These are phyloP conservation scores for Aythya baeri DNA, from an alignment of 2,113 vertebrate species.

Conservation along the genomic window DNA sequence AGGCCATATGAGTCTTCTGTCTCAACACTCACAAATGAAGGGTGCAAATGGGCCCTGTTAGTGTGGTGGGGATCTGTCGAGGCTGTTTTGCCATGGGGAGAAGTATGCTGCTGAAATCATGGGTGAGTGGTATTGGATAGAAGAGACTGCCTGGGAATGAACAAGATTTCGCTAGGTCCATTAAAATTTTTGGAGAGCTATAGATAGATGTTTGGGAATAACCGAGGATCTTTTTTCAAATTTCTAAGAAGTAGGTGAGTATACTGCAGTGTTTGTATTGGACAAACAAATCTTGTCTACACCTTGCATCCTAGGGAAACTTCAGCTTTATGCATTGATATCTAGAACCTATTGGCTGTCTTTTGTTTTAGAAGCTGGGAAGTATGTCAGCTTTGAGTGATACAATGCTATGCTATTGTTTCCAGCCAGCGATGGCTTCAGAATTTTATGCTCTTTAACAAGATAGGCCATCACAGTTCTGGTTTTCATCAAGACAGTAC, in stretches of 20 bases:
- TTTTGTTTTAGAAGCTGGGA: neutral
- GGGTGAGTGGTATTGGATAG: neutral
- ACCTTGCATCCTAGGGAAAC: neutral
- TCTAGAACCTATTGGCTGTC: neutral
- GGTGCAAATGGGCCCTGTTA: neutral
- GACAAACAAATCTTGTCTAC: neutral
- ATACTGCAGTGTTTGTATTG: neutral
- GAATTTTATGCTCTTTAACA: neutral
- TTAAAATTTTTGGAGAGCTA: neutral
- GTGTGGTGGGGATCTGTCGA: too few relatives aligned
- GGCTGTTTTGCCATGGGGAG: neutral
- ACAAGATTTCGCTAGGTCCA: neutral
- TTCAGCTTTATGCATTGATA: neutral
- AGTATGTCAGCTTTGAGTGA: neutral
- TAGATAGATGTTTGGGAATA: neutral
- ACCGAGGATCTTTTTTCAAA: neutral
- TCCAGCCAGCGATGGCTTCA: rapidly evolving
- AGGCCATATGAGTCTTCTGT: neutral
- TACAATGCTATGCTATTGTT: neutral
- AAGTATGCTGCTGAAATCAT: neutral
- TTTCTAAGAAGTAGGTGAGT: neutral
- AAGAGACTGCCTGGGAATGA: neutral
- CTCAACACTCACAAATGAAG: neutral
- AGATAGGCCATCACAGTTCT: neutral
- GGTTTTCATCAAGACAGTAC: neutral